Conservation (phyloP, 2,113 vertebrate species). For the Harpagus bidentatus region DNA sequence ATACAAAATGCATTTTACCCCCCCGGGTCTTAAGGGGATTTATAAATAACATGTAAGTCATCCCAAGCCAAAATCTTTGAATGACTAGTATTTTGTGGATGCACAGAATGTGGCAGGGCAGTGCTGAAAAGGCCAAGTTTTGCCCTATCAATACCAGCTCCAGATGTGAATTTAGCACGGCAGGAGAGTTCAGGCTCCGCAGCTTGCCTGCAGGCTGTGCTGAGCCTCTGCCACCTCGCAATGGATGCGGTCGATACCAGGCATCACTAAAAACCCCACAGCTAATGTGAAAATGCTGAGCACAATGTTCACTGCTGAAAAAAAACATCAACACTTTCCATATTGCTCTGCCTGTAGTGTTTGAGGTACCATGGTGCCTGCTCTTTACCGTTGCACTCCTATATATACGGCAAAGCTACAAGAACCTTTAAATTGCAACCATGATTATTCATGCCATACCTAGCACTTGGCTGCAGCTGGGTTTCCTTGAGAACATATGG, state of each 20-base stretch:
- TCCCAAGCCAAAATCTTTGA: neutral
- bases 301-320: neutral
- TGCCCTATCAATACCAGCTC: neutral
- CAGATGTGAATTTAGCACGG: neutral
- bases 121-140: neutral
- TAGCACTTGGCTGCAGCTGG: neutral
- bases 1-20: neutral
- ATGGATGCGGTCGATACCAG: accelerated
- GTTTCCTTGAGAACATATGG: neutral
- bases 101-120: neutral
- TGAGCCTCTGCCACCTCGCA: neutral
- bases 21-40: neutral
- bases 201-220: neutral
- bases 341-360: neutral
- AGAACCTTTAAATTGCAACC: neutral
- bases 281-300: neutral
- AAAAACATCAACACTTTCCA: neutral
- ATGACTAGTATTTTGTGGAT: neutral
- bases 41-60: neutral
- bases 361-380: accelerated
- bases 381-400: neutral
- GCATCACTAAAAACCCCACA: neutral
- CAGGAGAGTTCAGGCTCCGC: neutral
- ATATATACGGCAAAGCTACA: neutral
- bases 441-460: neutral